Conservation (phyloP, 2,113 vertebrate species). For the Halichoerus grypus region DNA sequence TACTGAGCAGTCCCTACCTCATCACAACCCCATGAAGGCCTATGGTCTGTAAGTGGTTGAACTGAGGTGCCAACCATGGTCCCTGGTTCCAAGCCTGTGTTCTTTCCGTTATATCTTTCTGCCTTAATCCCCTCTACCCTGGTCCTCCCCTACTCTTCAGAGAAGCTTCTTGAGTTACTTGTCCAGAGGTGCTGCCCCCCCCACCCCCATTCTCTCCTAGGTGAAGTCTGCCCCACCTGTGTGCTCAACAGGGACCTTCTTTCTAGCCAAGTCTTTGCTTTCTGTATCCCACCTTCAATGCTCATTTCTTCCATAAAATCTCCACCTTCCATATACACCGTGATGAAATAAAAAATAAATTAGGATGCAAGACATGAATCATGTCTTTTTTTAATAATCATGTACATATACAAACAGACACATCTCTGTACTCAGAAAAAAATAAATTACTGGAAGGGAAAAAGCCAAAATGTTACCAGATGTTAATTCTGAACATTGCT, state of each 20-base stretch:
- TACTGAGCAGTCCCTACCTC: background rate
- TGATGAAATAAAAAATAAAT: background rate
- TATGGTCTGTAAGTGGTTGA: background rate
- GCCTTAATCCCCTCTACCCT: background rate
- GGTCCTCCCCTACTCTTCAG: background rate
- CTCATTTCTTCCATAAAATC: background rate
- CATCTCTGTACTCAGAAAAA: background rate
- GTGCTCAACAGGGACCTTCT: background rate
- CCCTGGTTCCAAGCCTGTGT: background rate
- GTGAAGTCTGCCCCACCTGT: no score
- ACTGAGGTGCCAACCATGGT: background rate
- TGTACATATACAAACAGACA: background rate
- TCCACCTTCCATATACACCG: background rate
- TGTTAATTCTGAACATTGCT: constrained; percentile 49
- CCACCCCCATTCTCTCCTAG: background rate
- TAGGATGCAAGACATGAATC: background rate
- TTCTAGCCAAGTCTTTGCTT: background rate
- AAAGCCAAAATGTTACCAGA: constrained; percentile 24
- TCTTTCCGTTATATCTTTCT: background rate
- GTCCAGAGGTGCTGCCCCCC: accelerated
- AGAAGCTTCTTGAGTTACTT: background rate
- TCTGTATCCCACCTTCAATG: background rate
- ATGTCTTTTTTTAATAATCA: background rate
- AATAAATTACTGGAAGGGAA: background rate
- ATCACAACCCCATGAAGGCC: background rate